Conservation (phyloP, 2,888 invertebrate genomes). For the Acronicta aceris region DNA sequence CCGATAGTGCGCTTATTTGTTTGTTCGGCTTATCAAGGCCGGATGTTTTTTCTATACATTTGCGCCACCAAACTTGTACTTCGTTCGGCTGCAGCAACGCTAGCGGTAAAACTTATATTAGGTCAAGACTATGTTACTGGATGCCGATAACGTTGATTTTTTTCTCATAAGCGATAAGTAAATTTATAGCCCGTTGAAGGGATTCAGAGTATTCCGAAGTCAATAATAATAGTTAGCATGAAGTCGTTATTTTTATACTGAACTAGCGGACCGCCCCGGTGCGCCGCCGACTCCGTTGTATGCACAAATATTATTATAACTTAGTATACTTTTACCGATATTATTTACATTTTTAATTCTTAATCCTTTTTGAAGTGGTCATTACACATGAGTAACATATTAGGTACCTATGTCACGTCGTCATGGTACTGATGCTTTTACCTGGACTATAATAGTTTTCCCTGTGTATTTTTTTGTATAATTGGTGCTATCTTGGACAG, state of each 20-base stretch:
- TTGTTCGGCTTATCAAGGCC: conserved; percentile 88
- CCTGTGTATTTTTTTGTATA: background rate
- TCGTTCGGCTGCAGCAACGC: conserved; percentile 78
- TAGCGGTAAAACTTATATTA: conserved; percentile 82
- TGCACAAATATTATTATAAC: conserved; percentile 29
- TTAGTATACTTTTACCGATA: conserved; percentile 24
- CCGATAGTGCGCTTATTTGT: conserved; percentile 88
- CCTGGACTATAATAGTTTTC: too few relatives aligned
- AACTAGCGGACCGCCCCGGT: conserved; percentile 30
- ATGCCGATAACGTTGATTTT: conserved; percentile 76
- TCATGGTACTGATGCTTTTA: too few relatives aligned
- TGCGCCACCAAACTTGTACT: conserved; percentile 84
- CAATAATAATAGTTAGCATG: conserved; percentile 60
- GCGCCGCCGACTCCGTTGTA: conserved; percentile 5
- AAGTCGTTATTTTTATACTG: conserved; percentile 45
- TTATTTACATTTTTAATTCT: conserved; percentile 21
- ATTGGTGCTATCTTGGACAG: too few relatives aligned
- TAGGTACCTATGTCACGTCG: too few relatives aligned
- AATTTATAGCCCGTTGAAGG: conserved; percentile 62
- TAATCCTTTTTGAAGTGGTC: conserved; percentile 1
- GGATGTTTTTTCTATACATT: conserved; percentile 89
- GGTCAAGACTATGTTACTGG: conserved; percentile 81
- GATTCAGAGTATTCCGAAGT: conserved; percentile 38
- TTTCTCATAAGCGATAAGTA: conserved; percentile 70
- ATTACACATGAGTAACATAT: conserved; percentile 7